Evolutionary conservation across 53 echinoderm and acorn worm genomes (phyloP).

Genomic region (Echinometra lucunter): DNA sequence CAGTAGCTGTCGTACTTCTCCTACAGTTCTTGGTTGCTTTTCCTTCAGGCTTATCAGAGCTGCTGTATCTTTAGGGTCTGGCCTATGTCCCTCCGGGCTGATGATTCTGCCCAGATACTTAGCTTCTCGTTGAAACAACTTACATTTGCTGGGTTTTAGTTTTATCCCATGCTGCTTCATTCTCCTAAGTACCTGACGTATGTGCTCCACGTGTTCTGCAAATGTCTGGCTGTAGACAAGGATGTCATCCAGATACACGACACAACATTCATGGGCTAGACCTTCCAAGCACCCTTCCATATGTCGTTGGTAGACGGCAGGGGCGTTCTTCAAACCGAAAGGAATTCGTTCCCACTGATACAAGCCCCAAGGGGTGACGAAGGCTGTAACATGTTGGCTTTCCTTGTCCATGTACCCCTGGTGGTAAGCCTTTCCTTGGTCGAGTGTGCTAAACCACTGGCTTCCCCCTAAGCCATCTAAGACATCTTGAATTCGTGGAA

Average conservation of each 20-base stretch:
- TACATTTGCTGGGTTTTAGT: constrained; percentile 59
- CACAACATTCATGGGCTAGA: constrained; percentile 55
- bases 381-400: constrained; percentile 72
- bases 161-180: constrained; percentile 45
- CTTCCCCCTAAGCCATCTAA: constrained; percentile 78
- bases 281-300: constrained; percentile 73
- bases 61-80: constrained; percentile 32
- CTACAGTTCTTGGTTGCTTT: not conserved
- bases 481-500: constrained; percentile 79
- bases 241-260: not conserved
- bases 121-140: constrained; percentile 46
- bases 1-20: constrained; percentile 64
- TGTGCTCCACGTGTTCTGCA: constrained; percentile 61
- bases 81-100: constrained; percentile 37
- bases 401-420: constrained; percentile 78
- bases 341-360: constrained; percentile 84
- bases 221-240: constrained; percentile 69
- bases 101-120: constrained; percentile 55
- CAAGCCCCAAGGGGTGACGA: constrained; percentile 87
- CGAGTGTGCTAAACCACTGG: constrained; percentile 76
- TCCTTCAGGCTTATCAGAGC: constrained; percentile 9
- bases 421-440: constrained; percentile 82
- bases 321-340: constrained; percentile 81
- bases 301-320: constrained; percentile 71
- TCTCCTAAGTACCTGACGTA: constrained; percentile 48